Evolutionary conservation across 2,888 invertebrate species (phyloP), one percentile per base, ranked within the genome.

Genomic region (Trichopoda pennipes): DNA sequence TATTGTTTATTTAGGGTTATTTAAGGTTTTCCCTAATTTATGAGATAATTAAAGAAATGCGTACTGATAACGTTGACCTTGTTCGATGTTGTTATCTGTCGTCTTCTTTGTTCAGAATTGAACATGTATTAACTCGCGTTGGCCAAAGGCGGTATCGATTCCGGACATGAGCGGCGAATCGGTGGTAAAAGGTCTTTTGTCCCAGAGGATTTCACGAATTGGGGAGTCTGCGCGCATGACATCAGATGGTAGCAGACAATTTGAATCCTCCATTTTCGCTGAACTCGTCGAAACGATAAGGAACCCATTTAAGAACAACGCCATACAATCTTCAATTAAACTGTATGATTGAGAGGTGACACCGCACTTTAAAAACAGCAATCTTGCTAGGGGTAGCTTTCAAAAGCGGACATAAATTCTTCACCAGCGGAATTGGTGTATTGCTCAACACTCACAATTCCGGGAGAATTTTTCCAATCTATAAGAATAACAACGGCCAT

Each of bases 341-440:
- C n/a, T 60, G 70, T 0, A n/a, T 80, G 1, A 32, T 74, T n/a
- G 79, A 74, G 21, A 68, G 64, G 21, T 73, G 51, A 44, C 79
- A 80, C 6, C 7, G 61, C n/a, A 44, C 35, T 2, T 66, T 70
- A 1, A 75, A 70, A 23, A 4, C 80, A 12, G 74, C 21, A 19
- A 74, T 69, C 53, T 7, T 79, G 6, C 60, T 74, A 16, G 74
- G 73, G 2, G 66, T 68, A 6, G 61, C 32, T 3, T 74, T 51
- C 14, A 79, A 61, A 16, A n/a, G 55, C 61, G 1, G 60, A 75
- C 12, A 75, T 75, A 19, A 66, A 66, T 3, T 58, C 73, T 0
- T 44, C 70, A 1, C 77, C 38, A 3, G 63, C 72, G 16, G 66
- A 79, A 10, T 51, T 79, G 0, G 66, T 79, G 1, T 79, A 79